Conservation (phyloP, 2,797 vertebrate genomes). For the Spinus pinus region DNA sequence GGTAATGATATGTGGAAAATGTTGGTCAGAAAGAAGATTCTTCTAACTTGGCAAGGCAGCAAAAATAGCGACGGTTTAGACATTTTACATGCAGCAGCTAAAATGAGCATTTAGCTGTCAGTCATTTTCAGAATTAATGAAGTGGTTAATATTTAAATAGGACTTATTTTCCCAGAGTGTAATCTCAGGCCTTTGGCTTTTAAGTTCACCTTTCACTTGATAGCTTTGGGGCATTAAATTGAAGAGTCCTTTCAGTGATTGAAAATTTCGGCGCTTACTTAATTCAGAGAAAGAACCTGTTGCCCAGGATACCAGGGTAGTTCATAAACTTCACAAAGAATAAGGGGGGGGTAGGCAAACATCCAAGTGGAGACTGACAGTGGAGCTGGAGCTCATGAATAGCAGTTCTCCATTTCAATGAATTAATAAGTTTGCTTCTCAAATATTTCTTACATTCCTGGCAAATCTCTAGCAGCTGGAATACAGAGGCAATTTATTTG, state of each 20-base stretch:
- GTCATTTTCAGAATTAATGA: not conserved
- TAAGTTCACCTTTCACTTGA: not conserved
- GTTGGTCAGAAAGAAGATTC: not conserved
- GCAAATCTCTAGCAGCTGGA: not conserved
- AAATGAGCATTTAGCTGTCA: not conserved
- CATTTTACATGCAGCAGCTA: not conserved
- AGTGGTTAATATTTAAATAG: constrained; percentile 47
- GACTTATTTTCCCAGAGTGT: not conserved
- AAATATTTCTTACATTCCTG: not conserved
- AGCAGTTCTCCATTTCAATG: not conserved
- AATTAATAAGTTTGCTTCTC: not conserved
- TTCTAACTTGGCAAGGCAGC: not conserved
- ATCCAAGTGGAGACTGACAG: accelerated
- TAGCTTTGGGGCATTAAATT: not conserved
- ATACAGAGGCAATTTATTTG: not conserved
- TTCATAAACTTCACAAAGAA: not conserved
- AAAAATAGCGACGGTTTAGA: not conserved
- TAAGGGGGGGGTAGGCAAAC: not conserved
- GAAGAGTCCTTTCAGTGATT: not conserved
- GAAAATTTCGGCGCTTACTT: not conserved
- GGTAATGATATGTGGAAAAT: not conserved
- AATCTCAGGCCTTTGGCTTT: not conserved
- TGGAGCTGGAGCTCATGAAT: not conserved
- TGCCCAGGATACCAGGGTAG: not conserved
- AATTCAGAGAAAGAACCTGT: not conserved